A percentile compares a stretch with the other conserved stretches of the same genome.
Evolutionary conservation across 2,888 invertebrate genomes (phyloP).

Genomic region (Apodemia duryi): DNA sequence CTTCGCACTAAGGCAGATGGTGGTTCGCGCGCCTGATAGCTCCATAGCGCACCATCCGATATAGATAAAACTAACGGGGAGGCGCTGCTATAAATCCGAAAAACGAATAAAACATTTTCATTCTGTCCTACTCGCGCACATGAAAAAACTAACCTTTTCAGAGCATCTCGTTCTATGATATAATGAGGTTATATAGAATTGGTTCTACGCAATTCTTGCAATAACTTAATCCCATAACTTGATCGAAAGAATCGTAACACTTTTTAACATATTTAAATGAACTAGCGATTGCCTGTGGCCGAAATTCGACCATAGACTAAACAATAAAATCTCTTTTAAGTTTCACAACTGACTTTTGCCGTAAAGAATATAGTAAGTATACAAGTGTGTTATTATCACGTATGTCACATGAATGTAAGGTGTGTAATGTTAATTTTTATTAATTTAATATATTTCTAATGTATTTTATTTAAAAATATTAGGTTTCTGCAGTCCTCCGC

Average conservation of each 20-base stretch:
- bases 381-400: too few relatives aligned
- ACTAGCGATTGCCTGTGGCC: too few relatives aligned
- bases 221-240: background rate
- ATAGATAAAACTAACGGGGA: conserved; percentile 70
- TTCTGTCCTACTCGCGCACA: conserved; percentile 45
- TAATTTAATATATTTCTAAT: too few relatives aligned
- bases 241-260: background rate
- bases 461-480: too few relatives aligned
- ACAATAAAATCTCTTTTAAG: too few relatives aligned
- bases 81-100: conserved; percentile 66
- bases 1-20: conserved; percentile 47
- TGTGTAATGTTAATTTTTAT: too few relatives aligned
- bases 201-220: conserved; percentile 24
- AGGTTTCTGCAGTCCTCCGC: too few relatives aligned
- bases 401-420: too few relatives aligned
- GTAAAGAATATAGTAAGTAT: too few relatives aligned
- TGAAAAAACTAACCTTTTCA: conserved; percentile 43
- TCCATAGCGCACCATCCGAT: conserved; percentile 69
- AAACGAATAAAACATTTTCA: conserved; percentile 44
- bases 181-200: conserved; percentile 34
- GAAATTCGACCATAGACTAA: too few relatives aligned
- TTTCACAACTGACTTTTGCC: too few relatives aligned
- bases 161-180: conserved; percentile 42
- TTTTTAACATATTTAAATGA: too few relatives aligned
- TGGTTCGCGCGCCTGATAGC: conserved; percentile 54